Evolutionary conservation across 30 jellyfish, hydroid and myxozoan genomes (phyloP), one percentile per base, ranked within the genome.

Genomic region (Chironex yamaguchii): DNA sequence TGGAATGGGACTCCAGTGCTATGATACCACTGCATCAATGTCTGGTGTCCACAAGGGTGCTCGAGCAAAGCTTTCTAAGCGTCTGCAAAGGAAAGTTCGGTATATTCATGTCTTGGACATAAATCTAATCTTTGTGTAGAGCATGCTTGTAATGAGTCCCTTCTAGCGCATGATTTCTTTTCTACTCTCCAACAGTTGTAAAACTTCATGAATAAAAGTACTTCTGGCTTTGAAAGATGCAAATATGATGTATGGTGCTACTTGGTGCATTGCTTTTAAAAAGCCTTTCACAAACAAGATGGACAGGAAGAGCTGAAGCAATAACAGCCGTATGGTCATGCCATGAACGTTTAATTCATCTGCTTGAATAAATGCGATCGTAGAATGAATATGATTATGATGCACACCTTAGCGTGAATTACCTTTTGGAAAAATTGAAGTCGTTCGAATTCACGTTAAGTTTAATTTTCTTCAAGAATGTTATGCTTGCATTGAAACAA

Each of bases 61-160:
- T 64, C 77, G 30, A 64, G 42, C 42, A 20, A 64, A 2, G 42
- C 77, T 64, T 20, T 20, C 2, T 64, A 49, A 64, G 30, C n/a
- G n/a, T n/a, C n/a, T n/a, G n/a, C n/a, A n/a, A n/a, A n/a, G n/a
- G n/a, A n/a, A n/a, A n/a, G n/a, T n/a, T n/a, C n/a, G n/a, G n/a
- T n/a, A n/a, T n/a, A n/a, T n/a, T n/a, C 77, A 64, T 64, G 77
- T 20, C 77, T 64, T 64, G 77, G 77, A 64, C 77, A 64, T 64
- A 64, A 64, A 64, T 64, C 77, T 2, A 64, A 64, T 64, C 63
- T 64, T 64, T 64, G 25, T 22, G 77, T 64, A 64, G 77, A 64
- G 77, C 62, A 64, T 64, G 62, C 34, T 64, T 64, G 77, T 64
- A 64, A 28, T 64, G 77, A 64, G 62, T 22, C 77, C 29, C 34